Evolutionary conservation across 2,797 vertebrate genomes (phyloP).

Genomic region (Morus bassanus): DNA sequence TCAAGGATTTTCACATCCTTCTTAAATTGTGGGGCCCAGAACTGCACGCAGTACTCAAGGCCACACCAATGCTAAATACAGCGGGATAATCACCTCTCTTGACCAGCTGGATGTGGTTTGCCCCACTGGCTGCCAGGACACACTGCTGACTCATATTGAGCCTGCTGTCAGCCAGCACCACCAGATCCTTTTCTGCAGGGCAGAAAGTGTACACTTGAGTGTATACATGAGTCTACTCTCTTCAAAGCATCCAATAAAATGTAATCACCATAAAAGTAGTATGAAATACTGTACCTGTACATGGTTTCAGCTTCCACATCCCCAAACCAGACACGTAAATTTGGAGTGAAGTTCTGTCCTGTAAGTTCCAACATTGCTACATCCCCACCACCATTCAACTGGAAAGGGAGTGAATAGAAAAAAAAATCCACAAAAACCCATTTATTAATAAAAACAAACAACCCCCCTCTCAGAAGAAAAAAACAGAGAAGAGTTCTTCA

Average conservation of each 20-base stretch:
- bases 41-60: accelerated
- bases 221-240: neutral
- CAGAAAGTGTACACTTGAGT: neutral
- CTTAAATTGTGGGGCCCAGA: neutral
- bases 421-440: neutral
- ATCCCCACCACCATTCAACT: constrained; percentile 97
- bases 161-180: neutral
- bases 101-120: neutral
- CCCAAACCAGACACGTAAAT: constrained; percentile 98
- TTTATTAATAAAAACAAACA: neutral
- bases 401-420: neutral
- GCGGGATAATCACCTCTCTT: neutral
- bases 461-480: neutral
- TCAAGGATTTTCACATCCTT: no score
- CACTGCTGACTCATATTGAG: neutral
- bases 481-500: neutral
- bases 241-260: neutral
- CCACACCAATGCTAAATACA: neutral
- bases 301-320: constrained; percentile 99
- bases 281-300: constrained; percentile 86
- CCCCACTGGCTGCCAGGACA: neutral
- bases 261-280: neutral
- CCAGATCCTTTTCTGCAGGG: neutral
- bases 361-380: constrained; percentile 99
- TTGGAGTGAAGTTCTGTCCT: constrained; percentile 98